Evolutionary conservation across 2,113 vertebrate species (phyloP), one percentile per base, ranked within the genome.

Genomic region (Entelurus aequoreus): DNA sequence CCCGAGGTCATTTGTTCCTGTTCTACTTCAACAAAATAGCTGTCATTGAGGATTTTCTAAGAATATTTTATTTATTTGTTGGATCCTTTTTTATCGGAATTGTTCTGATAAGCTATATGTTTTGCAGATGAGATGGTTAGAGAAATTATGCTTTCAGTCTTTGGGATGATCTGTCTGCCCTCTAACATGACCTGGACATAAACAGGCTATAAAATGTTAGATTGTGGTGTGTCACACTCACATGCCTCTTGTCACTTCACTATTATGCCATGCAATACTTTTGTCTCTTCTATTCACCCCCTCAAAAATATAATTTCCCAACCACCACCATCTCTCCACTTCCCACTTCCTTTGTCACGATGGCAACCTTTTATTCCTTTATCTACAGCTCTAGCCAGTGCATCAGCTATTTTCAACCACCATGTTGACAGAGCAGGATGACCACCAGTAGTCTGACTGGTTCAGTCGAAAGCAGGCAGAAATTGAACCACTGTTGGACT

Each of bases 351-450:
- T 28, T n/a, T 48, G 44, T 78, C 64, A 40, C 70, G 58, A 74
- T 62, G 66, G 71, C 44, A 62, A 64, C 65, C 64, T 55, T 69
- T 66, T 65, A 64, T 76, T 63, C 64, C 53, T 69, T 66, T 65
- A 64, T 76, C 71, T 74, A n/a, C 69, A 59, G 54, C 19, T 53
- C 21, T 7, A 36, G 63, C 0, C 68, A 36, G 2, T 65, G 62
- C 48, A 62, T 56, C 21, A 42, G 63, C 35, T 59, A 37, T 68
- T 60, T 66, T 68, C 69, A 61, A 67, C 54, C 19, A 54, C 57
- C 38, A 56, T 60, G 64, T 50, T 71, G 57, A 11, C 54, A 40
- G 50, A 59, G 52, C 42, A 48, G 54, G 65, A 5, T 54, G 54
- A 68, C 40, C 53, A 50, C 36, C 59, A 70, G 59, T 47, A 1